These are phyloP conservation scores for Adelges cooleyi DNA, from an alignment of 1,140 invertebrate species.

Conservation along the genomic window DNA sequence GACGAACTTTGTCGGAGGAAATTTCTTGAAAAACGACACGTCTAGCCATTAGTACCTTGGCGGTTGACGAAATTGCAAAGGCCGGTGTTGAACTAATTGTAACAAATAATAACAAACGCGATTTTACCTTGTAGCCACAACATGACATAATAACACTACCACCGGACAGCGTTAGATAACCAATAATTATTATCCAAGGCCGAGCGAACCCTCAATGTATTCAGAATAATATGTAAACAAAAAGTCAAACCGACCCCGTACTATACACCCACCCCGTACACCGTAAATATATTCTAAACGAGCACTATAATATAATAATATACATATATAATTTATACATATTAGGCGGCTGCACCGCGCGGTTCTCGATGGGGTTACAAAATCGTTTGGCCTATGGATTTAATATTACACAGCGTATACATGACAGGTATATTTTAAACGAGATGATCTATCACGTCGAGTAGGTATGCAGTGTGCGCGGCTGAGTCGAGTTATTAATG, in stretches of 20 bases:
- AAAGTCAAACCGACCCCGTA: background rate
- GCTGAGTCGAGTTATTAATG: background rate
- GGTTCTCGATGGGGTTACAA: background rate
- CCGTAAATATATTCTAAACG: too few relatives aligned
- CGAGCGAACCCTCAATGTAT: too few relatives aligned
- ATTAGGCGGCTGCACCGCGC: background rate
- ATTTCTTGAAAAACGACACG: too few relatives aligned
- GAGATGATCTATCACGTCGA: conserved; percentile 10
- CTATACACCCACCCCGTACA: background rate
- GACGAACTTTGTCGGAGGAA: too few relatives aligned
- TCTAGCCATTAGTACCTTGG: too few relatives aligned
- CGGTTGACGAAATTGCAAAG: too few relatives aligned
- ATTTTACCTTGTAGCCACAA: too few relatives aligned
- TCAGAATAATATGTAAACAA: background rate
- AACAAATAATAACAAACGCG: too few relatives aligned
- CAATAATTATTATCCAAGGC: too few relatives aligned
- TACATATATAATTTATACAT: background rate
- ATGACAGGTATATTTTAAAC: conserved; percentile 15
- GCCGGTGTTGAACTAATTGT: too few relatives aligned
- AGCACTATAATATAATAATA: background rate
- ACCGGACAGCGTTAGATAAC: too few relatives aligned
- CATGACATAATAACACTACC: too few relatives aligned
- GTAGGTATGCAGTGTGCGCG: background rate
- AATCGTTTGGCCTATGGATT: background rate
- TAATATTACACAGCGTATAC: background rate